Evolutionary conservation across 2,113 vertebrate genomes (phyloP).

Genomic region (Limanda limanda): DNA sequence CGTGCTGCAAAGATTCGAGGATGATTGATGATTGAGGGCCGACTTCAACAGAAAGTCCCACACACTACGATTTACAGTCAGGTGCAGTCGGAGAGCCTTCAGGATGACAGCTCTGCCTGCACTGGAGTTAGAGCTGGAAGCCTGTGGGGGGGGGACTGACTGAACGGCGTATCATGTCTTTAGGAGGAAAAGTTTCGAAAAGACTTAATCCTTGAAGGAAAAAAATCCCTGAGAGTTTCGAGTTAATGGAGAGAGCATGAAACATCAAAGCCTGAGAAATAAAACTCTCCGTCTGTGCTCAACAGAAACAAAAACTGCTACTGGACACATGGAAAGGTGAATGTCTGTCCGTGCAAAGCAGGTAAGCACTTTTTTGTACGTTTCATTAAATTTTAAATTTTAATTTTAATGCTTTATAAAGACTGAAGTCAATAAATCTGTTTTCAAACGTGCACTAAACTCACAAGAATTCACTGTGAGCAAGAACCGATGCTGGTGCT

Average conservation of each 20-base stretch:
- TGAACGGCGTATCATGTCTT: constrained; percentile 46
- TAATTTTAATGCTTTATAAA: no score
- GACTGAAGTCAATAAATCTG: no score
- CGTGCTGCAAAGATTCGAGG: no score
- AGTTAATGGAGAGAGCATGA: constrained; percentile 20
- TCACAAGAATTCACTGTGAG: no score
- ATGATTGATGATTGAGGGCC: constrained; percentile 11
- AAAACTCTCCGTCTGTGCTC: neutral
- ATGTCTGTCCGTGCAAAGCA: neutral
- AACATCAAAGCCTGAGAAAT: constrained; percentile 19
- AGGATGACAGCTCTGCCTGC: constrained; percentile 36
- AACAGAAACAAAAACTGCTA: constrained; percentile 16
- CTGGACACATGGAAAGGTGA: neutral
- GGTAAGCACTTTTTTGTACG: no score
- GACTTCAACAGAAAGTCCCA: constrained; percentile 14
- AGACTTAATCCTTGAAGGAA: constrained; percentile 52
- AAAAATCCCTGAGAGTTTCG: constrained; percentile 31
- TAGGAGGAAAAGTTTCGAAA: constrained; percentile 38
- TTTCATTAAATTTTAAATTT: no score
- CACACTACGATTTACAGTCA: constrained; percentile 33
- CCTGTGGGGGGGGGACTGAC: constrained; percentile 8
- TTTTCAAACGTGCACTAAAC: no score
- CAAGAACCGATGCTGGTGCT: no score
- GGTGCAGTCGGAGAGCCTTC: constrained; percentile 40
- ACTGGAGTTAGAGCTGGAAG: constrained; percentile 43